A percentile compares a stretch with the other conserved stretches of the same genome.
Evolutionary conservation across 2,113 vertebrate genomes (phyloP).

Genomic region (Tychaedon coryphoeus): DNA sequence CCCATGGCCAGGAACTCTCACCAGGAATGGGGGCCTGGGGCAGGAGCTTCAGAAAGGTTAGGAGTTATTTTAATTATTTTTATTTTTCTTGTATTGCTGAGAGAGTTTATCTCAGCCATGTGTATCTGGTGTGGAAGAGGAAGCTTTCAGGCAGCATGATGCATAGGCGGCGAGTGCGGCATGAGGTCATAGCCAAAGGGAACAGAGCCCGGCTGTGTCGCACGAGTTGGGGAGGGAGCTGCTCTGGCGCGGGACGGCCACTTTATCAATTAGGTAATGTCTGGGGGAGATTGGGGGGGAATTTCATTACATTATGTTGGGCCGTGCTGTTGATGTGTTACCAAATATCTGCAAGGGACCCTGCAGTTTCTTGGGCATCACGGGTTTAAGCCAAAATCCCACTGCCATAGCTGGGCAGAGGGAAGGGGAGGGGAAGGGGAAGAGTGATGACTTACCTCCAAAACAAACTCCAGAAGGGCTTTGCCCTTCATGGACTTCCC

Average conservation of each 20-base stretch:
- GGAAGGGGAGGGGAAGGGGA: background rate
- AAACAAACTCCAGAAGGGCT: background rate
- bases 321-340: slow-evolving; percentile 50
- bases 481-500: background rate
- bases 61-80: background rate
- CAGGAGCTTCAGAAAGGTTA: background rate
- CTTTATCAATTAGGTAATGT: slow-evolving; percentile 83
- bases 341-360: slow-evolving; percentile 46
- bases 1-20: background rate
- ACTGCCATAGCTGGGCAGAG: fast-evolving
- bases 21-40: fast-evolving
- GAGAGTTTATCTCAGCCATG: background rate
- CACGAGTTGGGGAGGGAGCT: slow-evolving; percentile 47
- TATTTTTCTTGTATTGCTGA: background rate
- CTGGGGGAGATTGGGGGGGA: slow-evolving; percentile 69
- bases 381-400: background rate
- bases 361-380: background rate
- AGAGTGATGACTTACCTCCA: background rate
- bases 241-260: background rate
- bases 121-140: slow-evolving; percentile 75
- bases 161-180: slow-evolving; percentile 63
- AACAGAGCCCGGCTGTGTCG: slow-evolving; percentile 70
- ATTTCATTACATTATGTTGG: slow-evolving; percentile 44
- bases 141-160: slow-evolving; percentile 64
- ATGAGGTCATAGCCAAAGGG: slow-evolving; percentile 74